A percentile compares a stretch with the other conserved stretches of the same genome.
Evolutionary conservation across 2,797 vertebrate genomes (phyloP).

Genomic region (Malurus splendens): DNA sequence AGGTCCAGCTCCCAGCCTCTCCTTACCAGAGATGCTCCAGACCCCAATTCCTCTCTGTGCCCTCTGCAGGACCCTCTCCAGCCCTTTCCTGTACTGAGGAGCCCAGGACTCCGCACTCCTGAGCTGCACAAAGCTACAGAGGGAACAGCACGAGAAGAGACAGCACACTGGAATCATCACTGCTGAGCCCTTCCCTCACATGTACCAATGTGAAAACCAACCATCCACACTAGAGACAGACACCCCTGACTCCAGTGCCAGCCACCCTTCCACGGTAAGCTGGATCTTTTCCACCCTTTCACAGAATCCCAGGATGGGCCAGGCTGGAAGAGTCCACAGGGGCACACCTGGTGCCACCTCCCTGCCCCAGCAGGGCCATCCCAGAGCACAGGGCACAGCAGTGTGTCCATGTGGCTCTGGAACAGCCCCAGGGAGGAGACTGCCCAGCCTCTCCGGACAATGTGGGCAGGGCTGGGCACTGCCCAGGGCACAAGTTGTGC

Average conservation of each 20-base stretch:
- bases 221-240: neutral
- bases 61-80: neutral
- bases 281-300: neutral
- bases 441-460: neutral
- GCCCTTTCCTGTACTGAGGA: neutral
- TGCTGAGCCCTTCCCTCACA: neutral
- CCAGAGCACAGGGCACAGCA: neutral
- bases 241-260: neutral
- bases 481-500: neutral
- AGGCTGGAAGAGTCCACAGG: accelerated
- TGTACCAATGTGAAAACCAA: accelerated
- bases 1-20: neutral
- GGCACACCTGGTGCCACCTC: neutral
- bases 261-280: neutral
- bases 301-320: accelerated
- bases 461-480: neutral
- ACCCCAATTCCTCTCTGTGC: neutral
- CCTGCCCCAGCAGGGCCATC: neutral
- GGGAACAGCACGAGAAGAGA: neutral
- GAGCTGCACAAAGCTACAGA: neutral
- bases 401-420: neutral
- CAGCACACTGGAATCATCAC: neutral
- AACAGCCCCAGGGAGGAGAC: neutral
- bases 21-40: neutral
- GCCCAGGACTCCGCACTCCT: neutral